These are phyloP conservation scores for Octonoba sinensis DNA, from an alignment of 2,888 invertebrate species.

Conservation along the genomic window DNA sequence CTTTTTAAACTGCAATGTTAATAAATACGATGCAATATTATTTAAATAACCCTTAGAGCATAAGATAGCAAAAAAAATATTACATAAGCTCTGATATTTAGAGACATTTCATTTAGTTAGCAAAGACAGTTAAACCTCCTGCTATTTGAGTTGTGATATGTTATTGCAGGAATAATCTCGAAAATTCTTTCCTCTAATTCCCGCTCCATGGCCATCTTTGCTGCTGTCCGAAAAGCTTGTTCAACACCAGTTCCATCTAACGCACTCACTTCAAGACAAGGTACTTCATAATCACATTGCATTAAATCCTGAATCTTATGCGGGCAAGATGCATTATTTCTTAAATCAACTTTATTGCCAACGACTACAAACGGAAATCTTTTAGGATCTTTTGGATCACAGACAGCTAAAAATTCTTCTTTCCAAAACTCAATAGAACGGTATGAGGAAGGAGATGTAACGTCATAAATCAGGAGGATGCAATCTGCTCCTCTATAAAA, in stretches of 20 bases:
- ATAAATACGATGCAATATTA: no score
- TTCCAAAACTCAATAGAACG: constrained; percentile 43
- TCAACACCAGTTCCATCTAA: constrained; percentile 37
- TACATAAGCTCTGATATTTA: no score
- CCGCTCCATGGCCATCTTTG: constrained; percentile 32
- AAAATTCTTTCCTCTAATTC: constrained; percentile 34
- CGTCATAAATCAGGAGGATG: constrained; percentile 44
- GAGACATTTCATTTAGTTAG: neutral
- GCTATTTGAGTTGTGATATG: neutral
- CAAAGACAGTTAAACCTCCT: neutral
- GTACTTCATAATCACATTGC: constrained; percentile 37
- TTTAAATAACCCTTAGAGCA: no score
- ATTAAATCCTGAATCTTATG: constrained; percentile 21
- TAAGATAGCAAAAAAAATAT: no score
- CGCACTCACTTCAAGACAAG: constrained; percentile 39
- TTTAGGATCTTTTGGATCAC: constrained; percentile 40
- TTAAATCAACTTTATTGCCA: constrained; percentile 46
- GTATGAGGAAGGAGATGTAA: constrained; percentile 29
- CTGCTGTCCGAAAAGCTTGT: constrained; percentile 30
- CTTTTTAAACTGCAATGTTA: no score
- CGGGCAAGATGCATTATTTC: constrained; percentile 3
- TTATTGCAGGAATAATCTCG: constrained; percentile 27
- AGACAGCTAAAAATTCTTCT: constrained; percentile 39
- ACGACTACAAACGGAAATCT: constrained; percentile 48
- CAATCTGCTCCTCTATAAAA: constrained; percentile 58